Base-by-base conservation (phyloP, 2,797 vertebrate genomes). In the Periophthalmus magnuspinnatus region DNA sequence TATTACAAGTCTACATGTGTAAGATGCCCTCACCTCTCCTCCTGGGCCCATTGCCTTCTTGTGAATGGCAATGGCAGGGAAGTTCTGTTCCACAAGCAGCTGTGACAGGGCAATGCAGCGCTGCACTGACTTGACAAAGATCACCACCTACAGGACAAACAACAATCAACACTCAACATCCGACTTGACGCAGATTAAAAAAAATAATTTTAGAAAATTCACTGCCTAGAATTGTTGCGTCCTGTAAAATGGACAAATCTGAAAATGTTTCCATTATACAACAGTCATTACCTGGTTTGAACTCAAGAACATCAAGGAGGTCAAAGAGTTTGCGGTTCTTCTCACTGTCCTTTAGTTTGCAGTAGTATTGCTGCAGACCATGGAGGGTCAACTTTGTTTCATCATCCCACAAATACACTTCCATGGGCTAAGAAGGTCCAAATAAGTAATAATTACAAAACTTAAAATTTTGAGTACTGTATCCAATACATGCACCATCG, bases 301-400 rank as follows among this genome's bases (percentile, higher is more conserved):
- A 97, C 87, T 96, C 96, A 0, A 97, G 88, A 24, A 96, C 95
- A 1, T 97, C 95, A 4, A 97, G 90, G 47, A 97, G 91, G 78
- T 97, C 95, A 16, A 97, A 97, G 14, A 97, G 93, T 77, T 96
- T 97, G 59, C 95, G 92, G 88, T 97, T 97, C 90, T 96, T 97
- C 88, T 96, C 95, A 0, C 94, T 96, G 90, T 97, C 96, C 90
- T 96, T 97, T 77, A 97, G 87, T 79, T 97, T 97, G 84, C 95
- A 95, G 62, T 97, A 97, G 81, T 97, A 95, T 79, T 97, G 96
- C 90, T 97, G 96, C 58, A 97, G 89, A 5, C 96, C 96, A 0
- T 97, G 95, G 58, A 97, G 93, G 0, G 95, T 97, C 80, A 97
- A 92, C 88, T 97, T 97, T 65, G 95, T 97, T 89, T 97, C 96